phyloP scores from a whole-genome alignment of 2,797 vertebrate species.

The Enteromius viviparus region DNA sequence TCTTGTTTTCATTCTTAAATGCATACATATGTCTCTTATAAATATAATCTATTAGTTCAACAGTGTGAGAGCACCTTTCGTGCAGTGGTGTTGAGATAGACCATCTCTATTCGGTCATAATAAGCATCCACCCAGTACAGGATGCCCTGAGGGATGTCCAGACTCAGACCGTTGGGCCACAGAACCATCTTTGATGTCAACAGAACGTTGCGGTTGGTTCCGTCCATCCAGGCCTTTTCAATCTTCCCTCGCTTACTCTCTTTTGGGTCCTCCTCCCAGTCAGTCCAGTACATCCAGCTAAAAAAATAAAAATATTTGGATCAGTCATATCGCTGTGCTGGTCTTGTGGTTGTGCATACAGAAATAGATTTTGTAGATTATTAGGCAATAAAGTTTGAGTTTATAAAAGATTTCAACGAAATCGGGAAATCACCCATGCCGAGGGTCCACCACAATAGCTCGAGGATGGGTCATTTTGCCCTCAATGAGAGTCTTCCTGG shows the following conservation, averaged over 20 bases:
- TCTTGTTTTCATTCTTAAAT: background rate
- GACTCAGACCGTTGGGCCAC: conserved; percentile 95
- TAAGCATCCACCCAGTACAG: conserved; percentile 98
- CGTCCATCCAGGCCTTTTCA: conserved; percentile 98
- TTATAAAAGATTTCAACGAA: background rate
- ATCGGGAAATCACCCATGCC: conserved; percentile 82
- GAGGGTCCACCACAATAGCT: conserved; percentile 94
- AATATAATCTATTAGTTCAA: background rate
- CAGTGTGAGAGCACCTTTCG: conserved; percentile 80
- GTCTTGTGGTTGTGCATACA: background rate
- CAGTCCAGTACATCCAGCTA: conserved; percentile 99
- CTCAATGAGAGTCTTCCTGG: conserved; percentile 91
- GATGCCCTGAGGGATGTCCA: conserved; percentile 91
- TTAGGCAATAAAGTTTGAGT: background rate
- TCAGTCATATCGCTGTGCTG: background rate
- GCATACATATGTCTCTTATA: background rate
- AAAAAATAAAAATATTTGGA: background rate
- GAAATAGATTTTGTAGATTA: background rate
- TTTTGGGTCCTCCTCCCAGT: conserved; percentile 98
- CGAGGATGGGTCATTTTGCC: conserved; percentile 97
- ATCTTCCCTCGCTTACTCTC: conserved; percentile 96
- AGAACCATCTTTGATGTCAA: conserved; percentile 94
- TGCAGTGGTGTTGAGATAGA: conserved; percentile 88
- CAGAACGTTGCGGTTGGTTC: conserved; percentile 91
- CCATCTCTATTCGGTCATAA: conserved; percentile 96